Evolutionary conservation across 2,888 invertebrate species (phyloP), one percentile per base, ranked within the genome.

Genomic region (Drosophila setosimentum): DNA sequence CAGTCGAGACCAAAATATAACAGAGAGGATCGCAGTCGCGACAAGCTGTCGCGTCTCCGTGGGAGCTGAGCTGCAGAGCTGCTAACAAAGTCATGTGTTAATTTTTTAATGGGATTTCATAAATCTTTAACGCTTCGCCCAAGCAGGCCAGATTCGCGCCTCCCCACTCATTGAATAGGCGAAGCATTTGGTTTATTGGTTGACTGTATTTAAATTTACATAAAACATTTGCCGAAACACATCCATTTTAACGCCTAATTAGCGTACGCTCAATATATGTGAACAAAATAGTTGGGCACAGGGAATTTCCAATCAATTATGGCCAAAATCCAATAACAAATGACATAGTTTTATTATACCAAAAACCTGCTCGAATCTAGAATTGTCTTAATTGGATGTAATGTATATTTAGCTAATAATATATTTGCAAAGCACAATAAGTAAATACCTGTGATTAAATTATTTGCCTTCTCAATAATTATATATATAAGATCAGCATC

Each of bases 21-120:
- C n/a, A 37, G n/a, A 18, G 30, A 40, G 59, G 35, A 60, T 50
- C 49, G n/a, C 11, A 55, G 58, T 2, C 54, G 27, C 35, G 58
- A 29, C 35, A 33, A 21, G 45, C 13, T 45, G 21, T 21, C 24
- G 24, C 11, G 30, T 55, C 37, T 33, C 37, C 21, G 37, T 27
- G n/a, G 59, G 10, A 61, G 51, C 59, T 49, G 18, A 27, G 13
- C 71, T 59, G 42, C 27, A 45, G 53, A 59, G 67, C 29, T 50
- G 68, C 66, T 67, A 77, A 77, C 57, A 59, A 65, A 83, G 72
- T 80, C 82, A 85, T 78, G 83, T 87, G 89, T 79, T 87, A 89
- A 87, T 87, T 87, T 88, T 87, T 82, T 82, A 87, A 87, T 76
- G 76, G 65, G 74, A 68, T 83, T 87, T 80, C 53, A 87, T 85